phyloP scores from a whole-genome alignment of 2,797 vertebrate species.

The Synaphobranchus kaupii region DNA sequence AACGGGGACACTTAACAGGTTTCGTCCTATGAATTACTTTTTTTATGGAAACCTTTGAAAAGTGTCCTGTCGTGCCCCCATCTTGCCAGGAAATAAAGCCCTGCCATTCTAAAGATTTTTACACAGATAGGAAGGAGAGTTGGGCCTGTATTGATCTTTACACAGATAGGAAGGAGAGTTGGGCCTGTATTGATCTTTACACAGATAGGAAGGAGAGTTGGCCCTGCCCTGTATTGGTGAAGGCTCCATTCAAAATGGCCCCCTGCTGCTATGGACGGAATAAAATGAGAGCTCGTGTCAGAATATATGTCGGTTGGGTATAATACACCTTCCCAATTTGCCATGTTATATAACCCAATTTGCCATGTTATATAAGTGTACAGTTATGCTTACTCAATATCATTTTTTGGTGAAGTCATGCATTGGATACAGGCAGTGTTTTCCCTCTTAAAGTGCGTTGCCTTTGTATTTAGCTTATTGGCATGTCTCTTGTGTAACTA shows the following conservation, averaged over 20 bases:
- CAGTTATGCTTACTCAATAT: not conserved
- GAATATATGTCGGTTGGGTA: not conserved
- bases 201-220: not conserved
- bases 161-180: not conserved
- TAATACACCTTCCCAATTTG: not conserved
- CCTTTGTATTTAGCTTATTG: not conserved
- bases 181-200: not conserved
- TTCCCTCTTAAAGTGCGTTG: not conserved
- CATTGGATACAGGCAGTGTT: not conserved
- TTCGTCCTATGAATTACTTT: constrained; percentile 18
- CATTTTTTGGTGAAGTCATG: not conserved
- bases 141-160: not conserved
- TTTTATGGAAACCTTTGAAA: not conserved
- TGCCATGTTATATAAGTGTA: not conserved
- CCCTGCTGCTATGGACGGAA: not conserved
- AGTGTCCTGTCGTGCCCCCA: not conserved
- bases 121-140: not conserved
- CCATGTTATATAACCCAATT: not conserved
- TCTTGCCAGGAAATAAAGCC: not conserved
- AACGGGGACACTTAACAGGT: constrained; percentile 9
- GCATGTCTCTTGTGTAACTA: not conserved
- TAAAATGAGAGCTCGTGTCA: not conserved
- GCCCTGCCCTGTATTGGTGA: not conserved
- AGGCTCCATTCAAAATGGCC: not conserved
- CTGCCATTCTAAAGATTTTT: not conserved